Conservation (phyloP, 92 coral and sea anemone genomes). For the Epizoanthus rinbou region DNA sequence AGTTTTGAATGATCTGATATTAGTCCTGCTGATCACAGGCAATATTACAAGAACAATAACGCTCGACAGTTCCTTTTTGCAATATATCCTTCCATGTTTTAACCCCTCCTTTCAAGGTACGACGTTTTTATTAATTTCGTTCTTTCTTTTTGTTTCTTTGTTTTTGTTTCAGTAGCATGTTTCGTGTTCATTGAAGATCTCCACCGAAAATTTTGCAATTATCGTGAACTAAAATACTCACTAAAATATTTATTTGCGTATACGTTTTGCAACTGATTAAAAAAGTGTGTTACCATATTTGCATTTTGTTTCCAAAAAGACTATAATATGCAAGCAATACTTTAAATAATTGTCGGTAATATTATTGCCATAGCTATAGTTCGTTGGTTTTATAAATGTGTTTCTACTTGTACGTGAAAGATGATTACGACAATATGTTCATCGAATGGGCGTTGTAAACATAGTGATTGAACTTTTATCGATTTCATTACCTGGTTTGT, state of each 20-base stretch:
- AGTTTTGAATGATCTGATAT: too few relatives aligned
- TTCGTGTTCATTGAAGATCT: not conserved
- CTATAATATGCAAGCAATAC: not conserved
- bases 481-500: slow-evolving; percentile 21
- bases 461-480: not conserved
- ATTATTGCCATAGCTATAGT: not conserved
- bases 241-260: slow-evolving; percentile 8
- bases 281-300: not conserved
- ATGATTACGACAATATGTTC: not conserved
- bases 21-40: too few relatives aligned
- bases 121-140: too few relatives aligned
- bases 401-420: not conserved
- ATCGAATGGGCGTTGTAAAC: not conserved
- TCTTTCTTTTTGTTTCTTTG: not conserved
- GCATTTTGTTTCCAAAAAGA: not conserved
- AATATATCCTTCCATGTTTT: too few relatives aligned
- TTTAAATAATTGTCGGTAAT: too few relatives aligned
- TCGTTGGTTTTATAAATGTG: not conserved
- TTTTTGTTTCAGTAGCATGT: not conserved
- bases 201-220: not conserved
- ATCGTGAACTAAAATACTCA: not conserved
- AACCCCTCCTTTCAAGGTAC: too few relatives aligned
- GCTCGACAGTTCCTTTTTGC: too few relatives aligned
- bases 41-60: too few relatives aligned
- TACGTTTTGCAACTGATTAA: slow-evolving; percentile 5